Conservation (phyloP, 2,797 vertebrate species). For the Molossus molossus region DNA sequence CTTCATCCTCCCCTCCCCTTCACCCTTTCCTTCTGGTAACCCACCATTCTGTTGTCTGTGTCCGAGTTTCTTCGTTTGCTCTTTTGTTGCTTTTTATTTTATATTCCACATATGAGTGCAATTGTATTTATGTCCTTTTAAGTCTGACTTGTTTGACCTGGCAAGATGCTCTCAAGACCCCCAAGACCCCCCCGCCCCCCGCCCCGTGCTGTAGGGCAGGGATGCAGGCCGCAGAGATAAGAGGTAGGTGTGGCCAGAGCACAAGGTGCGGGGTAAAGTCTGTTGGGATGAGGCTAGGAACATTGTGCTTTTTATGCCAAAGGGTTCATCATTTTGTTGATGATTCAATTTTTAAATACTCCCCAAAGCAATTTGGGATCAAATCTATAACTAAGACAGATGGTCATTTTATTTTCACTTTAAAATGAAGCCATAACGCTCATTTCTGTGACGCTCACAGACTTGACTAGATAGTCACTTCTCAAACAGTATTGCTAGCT, state of each 20-base stretch:
- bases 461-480: background rate
- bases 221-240: background rate
- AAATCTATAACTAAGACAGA: constrained; percentile 60
- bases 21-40: background rate
- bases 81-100: background rate
- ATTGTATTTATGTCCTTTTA: background rate
- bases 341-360: constrained; percentile 61
- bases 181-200: too few relatives aligned
- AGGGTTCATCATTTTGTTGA: constrained; percentile 18
- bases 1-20: too few relatives aligned
- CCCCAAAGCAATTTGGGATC: constrained; percentile 53
- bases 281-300: background rate
- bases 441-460: background rate
- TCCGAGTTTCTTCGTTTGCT: background rate
- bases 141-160: background rate
- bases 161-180: too few relatives aligned
- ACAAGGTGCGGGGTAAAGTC: background rate
- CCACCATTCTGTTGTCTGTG: background rate
- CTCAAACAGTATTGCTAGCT: background rate
- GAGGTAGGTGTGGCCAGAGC: accelerated
- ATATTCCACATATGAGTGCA: background rate
- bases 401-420: constrained; percentile 58
- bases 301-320: background rate
- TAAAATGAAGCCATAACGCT: constrained; percentile 10
- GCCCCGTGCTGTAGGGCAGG: too few relatives aligned